Evolutionary conservation across 2,888 invertebrate genomes (phyloP), one percentile per base, ranked within the genome.

Genomic region (Drosophila stalkeri): DNA sequence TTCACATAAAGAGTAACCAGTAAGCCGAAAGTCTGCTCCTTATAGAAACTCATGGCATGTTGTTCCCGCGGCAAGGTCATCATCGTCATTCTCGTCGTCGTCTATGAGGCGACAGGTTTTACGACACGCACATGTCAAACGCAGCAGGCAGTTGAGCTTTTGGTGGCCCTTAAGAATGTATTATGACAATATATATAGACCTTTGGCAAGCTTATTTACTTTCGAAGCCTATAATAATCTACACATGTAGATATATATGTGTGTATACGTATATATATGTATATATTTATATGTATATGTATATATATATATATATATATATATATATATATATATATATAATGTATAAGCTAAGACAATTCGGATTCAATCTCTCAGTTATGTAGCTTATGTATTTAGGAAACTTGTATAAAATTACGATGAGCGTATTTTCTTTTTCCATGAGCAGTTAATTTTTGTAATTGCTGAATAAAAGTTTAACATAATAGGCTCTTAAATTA

Each of bases 41-140:
- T 46, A 14, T 37, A 16, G 33, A 31, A 61, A 49, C 60, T 41
- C 51, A 27, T 41, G 59, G 65, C 52, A 46, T 55, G 44, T 69
- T 72, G 61, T 72, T 77, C 65, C 56, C 75, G 55, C 41, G 63
- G 46, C 83, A 86, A 86, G 83, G 83, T 72, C 81, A 72, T 62
- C 54, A 35, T 52, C 31, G 57, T 55, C 31, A 6, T 33, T 18
- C 7, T 4, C 54, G 4, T 14, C 7, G 12, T 71, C 75, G 33
- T 33, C 72, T 62, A 63, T 76, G 59, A 44, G 81, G 62, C 71
- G 71, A 65, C 71, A 66, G 79, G 82, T 89, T 84, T 83, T 84
- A 88, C 86, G 89, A 75, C 81, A 72, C 71, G 79, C 89, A 89
- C 83, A 86, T 83, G 78, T 79, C 76, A 68, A 47, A 14, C 52